phyloP scores from a whole-genome alignment of 2,113 vertebrate genomes.

The Cephalopterus ornatus region DNA sequence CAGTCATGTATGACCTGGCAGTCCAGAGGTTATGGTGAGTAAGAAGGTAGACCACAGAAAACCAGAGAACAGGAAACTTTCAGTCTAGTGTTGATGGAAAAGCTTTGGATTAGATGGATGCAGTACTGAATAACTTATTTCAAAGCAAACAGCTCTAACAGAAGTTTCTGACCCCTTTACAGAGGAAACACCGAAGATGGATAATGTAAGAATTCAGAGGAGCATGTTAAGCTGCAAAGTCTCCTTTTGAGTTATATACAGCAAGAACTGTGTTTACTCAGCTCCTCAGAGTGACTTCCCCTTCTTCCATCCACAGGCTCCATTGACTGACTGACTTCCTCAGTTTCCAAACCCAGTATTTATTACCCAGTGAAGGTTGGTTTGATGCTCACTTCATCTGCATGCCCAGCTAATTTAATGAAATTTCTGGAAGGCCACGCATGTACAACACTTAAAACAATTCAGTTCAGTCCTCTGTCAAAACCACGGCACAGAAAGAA shows the following conservation, averaged over 20 bases:
- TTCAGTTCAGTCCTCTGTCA: background rate
- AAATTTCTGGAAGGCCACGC: background rate
- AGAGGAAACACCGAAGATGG: slow-evolving; percentile 40
- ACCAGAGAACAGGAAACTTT: slow-evolving; percentile 43
- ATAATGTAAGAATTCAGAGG: slow-evolving; percentile 43
- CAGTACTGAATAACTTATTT: slow-evolving; percentile 48
- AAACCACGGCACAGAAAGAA: background rate
- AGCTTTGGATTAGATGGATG: slow-evolving; percentile 27
- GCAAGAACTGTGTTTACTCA: slow-evolving; percentile 7
- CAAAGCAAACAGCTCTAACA: slow-evolving; percentile 52
- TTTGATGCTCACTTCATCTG: background rate
- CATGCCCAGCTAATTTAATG: background rate
- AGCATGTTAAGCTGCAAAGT: background rate
- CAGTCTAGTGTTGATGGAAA: slow-evolving; percentile 32
- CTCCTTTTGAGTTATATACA: slow-evolving; percentile 35
- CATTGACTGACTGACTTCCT: background rate
- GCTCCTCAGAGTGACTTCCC: background rate
- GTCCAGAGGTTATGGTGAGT: slow-evolving; percentile 10
- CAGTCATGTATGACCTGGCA: slow-evolving; percentile 21
- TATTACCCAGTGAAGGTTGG: background rate
- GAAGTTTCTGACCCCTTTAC: slow-evolving; percentile 39
- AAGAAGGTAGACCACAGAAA: slow-evolving; percentile 45
- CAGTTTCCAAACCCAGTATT: background rate
- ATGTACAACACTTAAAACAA: background rate
- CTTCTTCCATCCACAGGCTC: background rate